Conservation (phyloP, 2,797 vertebrate species). For the Centropyge bicolor region DNA sequence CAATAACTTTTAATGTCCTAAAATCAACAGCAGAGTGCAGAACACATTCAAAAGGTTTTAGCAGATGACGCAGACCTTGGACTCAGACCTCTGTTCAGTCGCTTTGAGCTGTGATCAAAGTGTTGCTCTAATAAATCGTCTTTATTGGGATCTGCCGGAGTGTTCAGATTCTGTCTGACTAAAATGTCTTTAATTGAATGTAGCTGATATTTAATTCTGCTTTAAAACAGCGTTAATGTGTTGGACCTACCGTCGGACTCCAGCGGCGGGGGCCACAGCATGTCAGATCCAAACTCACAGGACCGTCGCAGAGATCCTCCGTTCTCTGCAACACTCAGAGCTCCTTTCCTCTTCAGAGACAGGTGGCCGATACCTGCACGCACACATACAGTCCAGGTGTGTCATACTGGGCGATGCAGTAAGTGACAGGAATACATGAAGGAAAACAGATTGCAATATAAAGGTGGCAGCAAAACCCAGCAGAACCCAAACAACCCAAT, state of each 20-base stretch:
- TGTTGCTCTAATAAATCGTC: background rate
- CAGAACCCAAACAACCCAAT: no score
- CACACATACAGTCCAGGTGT: background rate
- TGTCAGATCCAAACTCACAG: conserved; percentile 89
- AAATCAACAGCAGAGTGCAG: background rate
- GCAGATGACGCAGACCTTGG: no score
- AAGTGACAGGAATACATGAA: no score
- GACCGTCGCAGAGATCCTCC: conserved; percentile 87
- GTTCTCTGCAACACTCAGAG: conserved; percentile 85
- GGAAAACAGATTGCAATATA: no score
- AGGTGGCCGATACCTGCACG: conserved; percentile 83
- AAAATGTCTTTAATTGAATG: background rate
- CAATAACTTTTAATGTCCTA: background rate
- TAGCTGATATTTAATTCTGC: background rate
- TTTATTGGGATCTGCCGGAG: background rate
- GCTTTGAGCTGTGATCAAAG: background rate
- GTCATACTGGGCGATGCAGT: no score
- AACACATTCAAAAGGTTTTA: background rate
- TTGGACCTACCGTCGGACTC: conserved; percentile 86
- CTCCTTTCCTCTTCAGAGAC: conserved; percentile 88
- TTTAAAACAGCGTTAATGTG: background rate
- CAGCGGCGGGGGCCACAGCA: conserved; percentile 87
- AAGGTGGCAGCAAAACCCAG: no score
- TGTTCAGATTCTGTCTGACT: background rate
- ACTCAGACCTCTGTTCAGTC: no score